Percentiles rank a stretch among this genome's conserved stretches.
Conservation (phyloP, 1,140 invertebrate genomes). For the Araneus ventricosus region DNA sequence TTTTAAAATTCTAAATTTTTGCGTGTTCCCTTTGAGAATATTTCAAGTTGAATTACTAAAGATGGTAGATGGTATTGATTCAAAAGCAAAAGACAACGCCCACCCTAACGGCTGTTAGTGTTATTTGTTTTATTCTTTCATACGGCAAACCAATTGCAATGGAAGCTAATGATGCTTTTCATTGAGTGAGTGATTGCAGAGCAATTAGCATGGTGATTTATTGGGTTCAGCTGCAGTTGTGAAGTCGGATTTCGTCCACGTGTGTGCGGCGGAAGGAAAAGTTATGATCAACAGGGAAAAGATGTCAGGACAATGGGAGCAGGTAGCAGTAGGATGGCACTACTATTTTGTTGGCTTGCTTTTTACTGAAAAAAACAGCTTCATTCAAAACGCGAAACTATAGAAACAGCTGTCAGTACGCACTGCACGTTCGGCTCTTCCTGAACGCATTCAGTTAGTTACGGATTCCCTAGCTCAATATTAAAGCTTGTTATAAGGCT, state of each 20-base stretch:
- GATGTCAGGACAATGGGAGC: constrained; percentile 1
- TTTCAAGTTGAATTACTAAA: too few relatives aligned
- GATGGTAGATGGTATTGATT: too few relatives aligned
- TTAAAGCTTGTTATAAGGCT: background rate
- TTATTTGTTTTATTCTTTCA: too few relatives aligned
- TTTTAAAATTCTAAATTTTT: too few relatives aligned
- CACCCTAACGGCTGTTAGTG: too few relatives aligned
- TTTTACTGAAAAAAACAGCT: background rate
- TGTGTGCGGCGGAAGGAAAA: constrained; percentile 21
- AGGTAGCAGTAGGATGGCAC: background rate
- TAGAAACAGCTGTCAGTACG: background rate
- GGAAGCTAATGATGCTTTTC: background rate
- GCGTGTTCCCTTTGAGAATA: too few relatives aligned
- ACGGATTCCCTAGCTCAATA: background rate
- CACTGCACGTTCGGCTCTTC: background rate
- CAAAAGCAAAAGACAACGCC: too few relatives aligned
- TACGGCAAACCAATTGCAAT: background rate
- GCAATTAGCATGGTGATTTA: constrained; percentile 25
- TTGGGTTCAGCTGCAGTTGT: background rate
- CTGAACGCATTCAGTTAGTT: background rate
- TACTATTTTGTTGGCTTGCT: background rate
- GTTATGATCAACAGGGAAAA: constrained; percentile 10
- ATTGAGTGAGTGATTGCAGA: background rate
- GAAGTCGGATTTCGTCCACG: background rate
- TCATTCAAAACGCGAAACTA: constrained; percentile 3